Evolutionary conservation across 2,888 invertebrate species (phyloP), one percentile per base, ranked within the genome.

Genomic region (Aleiodes leptofemur): DNA sequence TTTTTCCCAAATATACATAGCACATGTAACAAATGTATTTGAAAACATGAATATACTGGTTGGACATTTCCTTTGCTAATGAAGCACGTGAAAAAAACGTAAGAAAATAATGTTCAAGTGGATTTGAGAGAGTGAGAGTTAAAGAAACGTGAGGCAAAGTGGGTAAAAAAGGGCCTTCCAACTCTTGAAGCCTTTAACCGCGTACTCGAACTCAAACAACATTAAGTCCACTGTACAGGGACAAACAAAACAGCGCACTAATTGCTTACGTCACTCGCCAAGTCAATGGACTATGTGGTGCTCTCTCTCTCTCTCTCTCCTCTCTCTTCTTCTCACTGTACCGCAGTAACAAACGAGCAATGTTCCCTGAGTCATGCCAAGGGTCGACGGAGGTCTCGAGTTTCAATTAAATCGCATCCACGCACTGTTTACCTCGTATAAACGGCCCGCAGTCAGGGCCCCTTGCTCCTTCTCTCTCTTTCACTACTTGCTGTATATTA

Each of bases 191-290:
- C 84, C 79, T 43, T 64, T 83, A 83, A 83, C 82, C 83, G 83
- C 82, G 85, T 82, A 82, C 83, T 84, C 85, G 82, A 86, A 85
- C 84, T 85, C 86, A 85, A 86, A 86, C 86, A 85, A 85, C 86
- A 85, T 86, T 82, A 84, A 85, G 83, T 83, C 82, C 82, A 80
- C 83, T 84, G 84, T 83, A 84, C 84, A 82, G 83, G 83, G 80
- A 83, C 86, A 86, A 86, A 86, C 86, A 86, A 86, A 86, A 86
- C 86, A 83, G 82, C 84, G 83, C 85, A 83, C 87, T 87, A 87
- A 87, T 87, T 86, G 87, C 87, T 87, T 86, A 85, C 87, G 86
- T 87, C 87, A 87, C 85, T 86, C 85, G 84, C 82, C 84, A 83
- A 86, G 86, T 87, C 87, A 86, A 86, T 86, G 87, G 87, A 85